Conservation (phyloP, 2,888 invertebrate species). For the Timema cristinae region DNA sequence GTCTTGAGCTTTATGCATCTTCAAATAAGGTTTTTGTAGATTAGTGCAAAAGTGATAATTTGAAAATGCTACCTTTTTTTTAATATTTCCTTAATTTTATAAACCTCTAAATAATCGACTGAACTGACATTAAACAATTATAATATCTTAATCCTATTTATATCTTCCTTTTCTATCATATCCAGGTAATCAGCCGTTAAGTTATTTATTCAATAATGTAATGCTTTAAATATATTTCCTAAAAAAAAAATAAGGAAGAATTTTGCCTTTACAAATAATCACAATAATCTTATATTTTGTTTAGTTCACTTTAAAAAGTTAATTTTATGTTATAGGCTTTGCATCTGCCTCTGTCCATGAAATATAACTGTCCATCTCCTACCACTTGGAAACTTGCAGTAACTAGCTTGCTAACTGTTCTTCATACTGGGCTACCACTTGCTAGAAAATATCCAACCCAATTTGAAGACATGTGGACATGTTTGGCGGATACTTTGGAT, state of each 20-base stretch:
- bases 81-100: no score
- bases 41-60: no score
- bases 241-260: not conserved
- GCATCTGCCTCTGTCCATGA: conserved; percentile 69
- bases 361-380: conserved; percentile 74
- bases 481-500: conserved; percentile 79
- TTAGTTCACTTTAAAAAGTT: conserved; percentile 7
- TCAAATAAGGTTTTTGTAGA: no score
- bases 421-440: conserved; percentile 81
- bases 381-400: conserved; percentile 81
- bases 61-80: no score
- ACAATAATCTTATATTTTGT: not conserved
- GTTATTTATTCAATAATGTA: not conserved
- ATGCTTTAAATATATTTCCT: not conserved
- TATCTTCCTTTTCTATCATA: no score
- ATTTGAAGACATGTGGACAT: conserved; percentile 79
- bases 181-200: not conserved
- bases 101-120: no score
- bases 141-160: no score
- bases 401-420: conserved; percentile 67
- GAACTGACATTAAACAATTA: no score
- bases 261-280: not conserved
- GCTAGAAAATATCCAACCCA: conserved; percentile 71
- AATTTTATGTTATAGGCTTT: conserved; percentile 53
- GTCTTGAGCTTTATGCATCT: no score